Percentiles rank a stretch among this genome's conserved stretches.
These are phyloP conservation scores for Dynastes maya DNA, from an alignment of 2,888 invertebrate species.

Conservation along the genomic window DNA sequence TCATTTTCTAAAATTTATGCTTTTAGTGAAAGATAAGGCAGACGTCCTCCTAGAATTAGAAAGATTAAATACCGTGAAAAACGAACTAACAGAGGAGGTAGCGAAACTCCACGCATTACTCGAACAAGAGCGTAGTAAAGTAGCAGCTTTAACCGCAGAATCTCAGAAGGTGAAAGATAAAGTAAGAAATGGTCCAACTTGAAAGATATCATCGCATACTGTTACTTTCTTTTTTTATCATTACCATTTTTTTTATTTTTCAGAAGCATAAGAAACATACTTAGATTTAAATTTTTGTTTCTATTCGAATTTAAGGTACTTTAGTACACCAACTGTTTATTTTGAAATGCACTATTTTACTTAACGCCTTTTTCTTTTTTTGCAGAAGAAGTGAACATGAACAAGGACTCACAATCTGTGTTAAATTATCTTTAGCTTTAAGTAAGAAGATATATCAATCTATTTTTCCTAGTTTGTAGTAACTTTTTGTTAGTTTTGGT, in stretches of 20 bases:
- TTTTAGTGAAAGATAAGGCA: constrained; percentile 87
- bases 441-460: constrained; percentile 23
- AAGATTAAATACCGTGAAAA: constrained; percentile 78
- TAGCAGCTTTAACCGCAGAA: constrained; percentile 73
- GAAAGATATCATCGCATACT: too few species aligned
- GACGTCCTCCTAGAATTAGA: constrained; percentile 83
- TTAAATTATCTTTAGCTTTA: constrained; percentile 33
- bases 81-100: constrained; percentile 83
- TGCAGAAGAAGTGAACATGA: constrained; percentile 36
- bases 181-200: constrained; percentile 51
- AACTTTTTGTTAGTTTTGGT: constrained; percentile 8
- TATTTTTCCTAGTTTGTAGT: constrained; percentile 14
- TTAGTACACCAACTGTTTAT: not conserved
- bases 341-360: constrained; percentile 4
- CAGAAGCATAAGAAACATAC: constrained; percentile 51
- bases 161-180: constrained; percentile 71
- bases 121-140: constrained; percentile 84
- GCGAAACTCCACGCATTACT: constrained; percentile 79
- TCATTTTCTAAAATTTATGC: constrained; percentile 48
- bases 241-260: constrained; percentile 45
- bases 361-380: not conserved
- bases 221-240: constrained; percentile 17
- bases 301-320: constrained; percentile 44
- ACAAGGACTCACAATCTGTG: constrained; percentile 42
- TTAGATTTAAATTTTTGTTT: constrained; percentile 38